These are phyloP conservation scores for Dermochelys coriacea DNA, from an alignment of 2,797 vertebrate species.

Conservation along the genomic window DNA sequence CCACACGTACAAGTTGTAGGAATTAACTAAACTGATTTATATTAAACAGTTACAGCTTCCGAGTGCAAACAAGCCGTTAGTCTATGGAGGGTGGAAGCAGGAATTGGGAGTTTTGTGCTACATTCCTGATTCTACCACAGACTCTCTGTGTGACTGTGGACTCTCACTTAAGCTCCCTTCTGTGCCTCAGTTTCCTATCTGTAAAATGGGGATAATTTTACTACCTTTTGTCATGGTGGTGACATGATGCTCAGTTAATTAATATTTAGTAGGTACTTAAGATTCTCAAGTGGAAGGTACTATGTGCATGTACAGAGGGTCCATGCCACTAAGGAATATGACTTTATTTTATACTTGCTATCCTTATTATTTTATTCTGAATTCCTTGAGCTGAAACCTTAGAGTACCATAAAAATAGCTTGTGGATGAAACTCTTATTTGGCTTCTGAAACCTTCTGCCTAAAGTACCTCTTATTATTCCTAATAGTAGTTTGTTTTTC, in stretches of 20 bases:
- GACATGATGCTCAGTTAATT: background rate
- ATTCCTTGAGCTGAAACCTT: background rate
- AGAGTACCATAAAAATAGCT: background rate
- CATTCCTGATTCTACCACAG: background rate
- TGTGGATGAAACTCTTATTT: background rate
- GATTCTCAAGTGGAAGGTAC: background rate
- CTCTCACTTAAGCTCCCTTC: background rate
- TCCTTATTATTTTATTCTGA: background rate
- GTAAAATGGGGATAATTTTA: background rate
- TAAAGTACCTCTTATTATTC: background rate
- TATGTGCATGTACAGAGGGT: background rate
- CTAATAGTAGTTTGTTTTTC: background rate
- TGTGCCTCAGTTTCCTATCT: background rate
- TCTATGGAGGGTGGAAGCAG: too few relatives aligned
- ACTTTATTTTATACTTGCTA: background rate
- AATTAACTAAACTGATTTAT: background rate
- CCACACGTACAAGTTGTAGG: background rate
- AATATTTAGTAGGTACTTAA: background rate
- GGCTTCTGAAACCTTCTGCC: rapidly evolving
- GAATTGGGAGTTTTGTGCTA: background rate
- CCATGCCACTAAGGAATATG: background rate
- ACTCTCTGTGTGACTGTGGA: background rate
- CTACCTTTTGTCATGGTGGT: background rate
- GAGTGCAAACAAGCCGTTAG: background rate
- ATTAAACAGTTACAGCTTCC: background rate